Percentiles rank a stretch among this genome's conserved stretches.
phyloP scores from a whole-genome alignment of 1,140 invertebrate genomes.

The Neotoxoptera formosana region DNA sequence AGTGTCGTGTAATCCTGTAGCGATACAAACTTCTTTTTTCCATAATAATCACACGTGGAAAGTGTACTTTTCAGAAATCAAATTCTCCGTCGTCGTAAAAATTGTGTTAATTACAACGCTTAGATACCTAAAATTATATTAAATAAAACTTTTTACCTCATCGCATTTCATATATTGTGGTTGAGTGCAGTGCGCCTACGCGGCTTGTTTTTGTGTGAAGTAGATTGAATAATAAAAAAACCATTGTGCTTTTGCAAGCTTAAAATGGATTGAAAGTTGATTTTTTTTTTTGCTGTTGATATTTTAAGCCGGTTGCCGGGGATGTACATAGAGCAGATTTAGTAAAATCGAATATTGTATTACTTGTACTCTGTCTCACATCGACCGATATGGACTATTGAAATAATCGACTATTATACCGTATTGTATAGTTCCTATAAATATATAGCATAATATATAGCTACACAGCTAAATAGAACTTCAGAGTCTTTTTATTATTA shows the following conservation, averaged over 20 bases:
- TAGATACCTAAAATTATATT: too few relatives aligned
- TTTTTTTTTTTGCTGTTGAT: not conserved
- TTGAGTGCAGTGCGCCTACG: not conserved
- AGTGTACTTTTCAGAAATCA: not conserved
- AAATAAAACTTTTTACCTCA: not conserved
- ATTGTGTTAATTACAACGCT: not conserved
- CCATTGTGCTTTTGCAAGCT: not conserved
- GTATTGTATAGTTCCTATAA: not conserved
- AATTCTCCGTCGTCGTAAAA: not conserved
- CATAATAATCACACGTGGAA: not conserved
- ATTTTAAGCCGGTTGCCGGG: not conserved
- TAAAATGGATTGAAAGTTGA: not conserved
- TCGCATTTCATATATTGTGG: not conserved
- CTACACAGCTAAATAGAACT: not conserved
- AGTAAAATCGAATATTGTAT: not conserved
- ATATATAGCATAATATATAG: not conserved
- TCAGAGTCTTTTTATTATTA: not conserved
- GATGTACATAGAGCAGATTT: not conserved
- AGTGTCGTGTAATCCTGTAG: not conserved
- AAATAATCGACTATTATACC: not conserved
- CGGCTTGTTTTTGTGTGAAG: not conserved
- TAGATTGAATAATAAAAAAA: not conserved
- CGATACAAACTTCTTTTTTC: not conserved
- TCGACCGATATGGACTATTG: not conserved
- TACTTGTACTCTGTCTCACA: not conserved